Evolutionary conservation across 2,888 invertebrate genomes (phyloP), one percentile per base, ranked within the genome.

Genomic region (Tanaodytes sp.): DNA sequence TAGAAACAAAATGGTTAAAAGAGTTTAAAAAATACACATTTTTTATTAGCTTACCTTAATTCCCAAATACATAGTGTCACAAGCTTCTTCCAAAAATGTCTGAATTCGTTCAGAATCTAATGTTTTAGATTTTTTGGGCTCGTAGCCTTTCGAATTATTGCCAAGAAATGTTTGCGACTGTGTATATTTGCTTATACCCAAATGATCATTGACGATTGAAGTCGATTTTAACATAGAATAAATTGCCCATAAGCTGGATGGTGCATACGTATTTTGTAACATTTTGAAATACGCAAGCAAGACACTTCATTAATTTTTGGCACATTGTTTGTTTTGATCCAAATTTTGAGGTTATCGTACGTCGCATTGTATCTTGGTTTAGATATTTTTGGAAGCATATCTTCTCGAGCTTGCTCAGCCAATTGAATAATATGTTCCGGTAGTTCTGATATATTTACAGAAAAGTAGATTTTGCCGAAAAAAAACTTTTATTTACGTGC

Each of bases 61-160:
- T 15, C 52, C 59, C 36, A 76, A 49, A 62, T 72, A 73, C 27
- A 62, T 49, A 33, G 46, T 12, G 57, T 76, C 69, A 8, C 68
- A 64, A 16, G 75, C 75, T 27, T 69, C 39, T 30, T 52, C 27
- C 12, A 64, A 40, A 37, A 59, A 69, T 9, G 37, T 37, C 31
- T 52, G 6, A 1, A 69, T 16, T 18, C 64, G 43, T 2, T 37
- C 42, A 18, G 59, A 11, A 6, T 40, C 15, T 2, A 69, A 49
- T 15, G 48, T 42, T 51, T 45, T 59, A 2, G 55, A 48, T 40
- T 69, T 42, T 33, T 64, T 54, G 14, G 49, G 43, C n/a, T 64
- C 36, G 18, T 52, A 64, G n/a, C 64, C 59, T 16, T 18, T 45
- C 1, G 63, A 57, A 33, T 63, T 14, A 30, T 54, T 59, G 12